Base-by-base conservation (phyloP, 1,140 invertebrate species). In the Tenebrio molitor region DNA sequence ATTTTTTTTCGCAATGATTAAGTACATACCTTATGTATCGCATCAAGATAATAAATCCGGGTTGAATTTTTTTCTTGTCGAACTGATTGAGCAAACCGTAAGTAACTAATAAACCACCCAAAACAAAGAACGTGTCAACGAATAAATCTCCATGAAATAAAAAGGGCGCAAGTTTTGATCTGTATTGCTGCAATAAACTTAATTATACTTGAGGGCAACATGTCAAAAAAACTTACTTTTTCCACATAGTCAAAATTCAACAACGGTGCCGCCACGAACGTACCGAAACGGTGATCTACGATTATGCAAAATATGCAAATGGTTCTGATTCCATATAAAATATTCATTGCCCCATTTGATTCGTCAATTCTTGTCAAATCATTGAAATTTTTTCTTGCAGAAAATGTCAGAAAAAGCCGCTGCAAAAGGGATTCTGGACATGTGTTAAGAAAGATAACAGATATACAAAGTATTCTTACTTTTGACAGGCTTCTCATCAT, bases 91-190 rank as follows among this genome's bases (percentile, higher is more conserved):
- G 36, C 73, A 86, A 76, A 1, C 86, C 75, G 76, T 88, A 88
- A 14, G 83, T 79, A 0, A 87, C 83, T 10, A 89, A 78, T 15
- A 87, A 69, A 41, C 89, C 90, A 76, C 90, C 90, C 8, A 87
- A 76, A 21, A 89, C 74, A 74, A 91, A 91, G 79, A 91, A 91
- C 0, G 88, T 85, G 78, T 91, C 90, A 2, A 91, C 89, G 39
- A 89, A 86, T 1, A 90, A 80, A 71, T 89, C 86, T 5, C 87
- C 87, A 80, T 90, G 89, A 4, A 87, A 82, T 1, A 86, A 50
- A 10, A 87, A 78, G 69, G 84, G 76, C 0, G 83, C 84, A 0
- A 77, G 70, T 16, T 74, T 17, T 19, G 78, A 75, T 63, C 80
- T 71, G 69, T 80, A 82, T 79, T 81, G 75, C 79, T 81, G 53